A percentile compares a stretch with the other conserved stretches of the same genome.
Evolutionary conservation across 2,797 vertebrate species (phyloP).

Genomic region (Acanthurus leucopareius): DNA sequence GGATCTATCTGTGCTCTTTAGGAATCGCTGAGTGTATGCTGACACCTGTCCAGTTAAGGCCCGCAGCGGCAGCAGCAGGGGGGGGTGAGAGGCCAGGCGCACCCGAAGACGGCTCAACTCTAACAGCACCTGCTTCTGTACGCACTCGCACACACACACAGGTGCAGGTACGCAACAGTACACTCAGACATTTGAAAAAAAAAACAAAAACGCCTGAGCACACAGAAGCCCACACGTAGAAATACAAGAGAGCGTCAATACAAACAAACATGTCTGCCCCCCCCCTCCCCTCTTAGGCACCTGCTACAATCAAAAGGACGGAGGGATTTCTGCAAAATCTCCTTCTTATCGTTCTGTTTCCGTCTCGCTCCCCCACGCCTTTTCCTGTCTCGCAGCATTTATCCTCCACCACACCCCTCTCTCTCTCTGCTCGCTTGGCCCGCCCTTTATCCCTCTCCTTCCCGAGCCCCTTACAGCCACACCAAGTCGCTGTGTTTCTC

Average conservation of each 20-base stretch:
- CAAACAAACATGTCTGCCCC: slow-evolving; percentile 44
- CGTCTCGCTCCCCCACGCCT: neutral
- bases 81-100: neutral
- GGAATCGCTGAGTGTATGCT: slow-evolving; percentile 60
- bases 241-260: slow-evolving; percentile 42
- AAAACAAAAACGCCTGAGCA: slow-evolving; percentile 51
- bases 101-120: slow-evolving; percentile 9
- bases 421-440: slow-evolving; percentile 23
- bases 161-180: slow-evolving; percentile 29
- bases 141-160: slow-evolving; percentile 21
- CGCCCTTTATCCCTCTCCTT: slow-evolving; percentile 44
- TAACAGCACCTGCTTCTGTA: slow-evolving; percentile 24
- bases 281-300: slow-evolving; percentile 36
- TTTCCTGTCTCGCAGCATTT: slow-evolving; percentile 34
- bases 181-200: slow-evolving; percentile 17
- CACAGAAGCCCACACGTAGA: slow-evolving; percentile 47
- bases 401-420: slow-evolving; percentile 27
- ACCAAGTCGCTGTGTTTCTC: slow-evolving; percentile 36
- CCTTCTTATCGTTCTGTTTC: slow-evolving; percentile 20
- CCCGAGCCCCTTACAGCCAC: slow-evolving; percentile 3
- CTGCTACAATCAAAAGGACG: slow-evolving; percentile 36
- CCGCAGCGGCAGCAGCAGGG: slow-evolving; percentile 31
- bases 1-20: slow-evolving; percentile 70
- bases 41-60: slow-evolving; percentile 72
- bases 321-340: slow-evolving; percentile 16